Percentiles rank a stretch among this genome's conserved stretches.
phyloP scores from a whole-genome alignment of 1,140 invertebrate genomes.

The Penaeus vannamei region DNA sequence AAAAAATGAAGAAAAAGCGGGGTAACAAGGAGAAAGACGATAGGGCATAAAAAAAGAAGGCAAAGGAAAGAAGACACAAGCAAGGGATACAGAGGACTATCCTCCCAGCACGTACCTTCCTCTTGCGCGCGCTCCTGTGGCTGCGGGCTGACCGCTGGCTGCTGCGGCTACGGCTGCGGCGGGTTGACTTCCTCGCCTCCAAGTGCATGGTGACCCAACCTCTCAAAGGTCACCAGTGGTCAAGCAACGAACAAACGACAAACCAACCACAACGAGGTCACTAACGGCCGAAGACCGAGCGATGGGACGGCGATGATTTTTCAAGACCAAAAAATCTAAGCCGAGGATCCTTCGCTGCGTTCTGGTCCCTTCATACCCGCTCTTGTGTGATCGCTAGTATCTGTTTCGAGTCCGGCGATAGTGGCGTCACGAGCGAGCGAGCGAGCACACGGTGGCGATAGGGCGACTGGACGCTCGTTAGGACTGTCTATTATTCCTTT shows the following conservation, averaged over 20 bases:
- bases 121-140: conserved; percentile 42
- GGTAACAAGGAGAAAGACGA: background rate
- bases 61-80: background rate
- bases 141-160: conserved; percentile 48
- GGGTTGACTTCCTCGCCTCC: conserved; percentile 29
- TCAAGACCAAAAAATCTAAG: too few species aligned
- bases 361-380: too few species aligned
- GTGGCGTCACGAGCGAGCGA: too few species aligned
- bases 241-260: background rate
- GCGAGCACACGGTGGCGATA: too few species aligned
- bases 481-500: too few species aligned
- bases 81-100: background rate
- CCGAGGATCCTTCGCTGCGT: too few species aligned
- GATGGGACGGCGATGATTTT: too few species aligned
- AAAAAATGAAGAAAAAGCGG: background rate
- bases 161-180: conserved; percentile 42
- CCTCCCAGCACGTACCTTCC: conserved; percentile 31
- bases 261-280: background rate
- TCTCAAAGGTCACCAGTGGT: background rate
- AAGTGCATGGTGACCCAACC: conserved; percentile 2
- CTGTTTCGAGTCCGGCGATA: too few species aligned
- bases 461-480: too few species aligned
- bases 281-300: too few species aligned
- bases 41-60: background rate
- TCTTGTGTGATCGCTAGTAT: too few species aligned